A percentile compares a stretch with the other conserved stretches of the same genome.
Evolutionary conservation across 2,113 vertebrate genomes (phyloP).

Genomic region (Vicugna pacos): DNA sequence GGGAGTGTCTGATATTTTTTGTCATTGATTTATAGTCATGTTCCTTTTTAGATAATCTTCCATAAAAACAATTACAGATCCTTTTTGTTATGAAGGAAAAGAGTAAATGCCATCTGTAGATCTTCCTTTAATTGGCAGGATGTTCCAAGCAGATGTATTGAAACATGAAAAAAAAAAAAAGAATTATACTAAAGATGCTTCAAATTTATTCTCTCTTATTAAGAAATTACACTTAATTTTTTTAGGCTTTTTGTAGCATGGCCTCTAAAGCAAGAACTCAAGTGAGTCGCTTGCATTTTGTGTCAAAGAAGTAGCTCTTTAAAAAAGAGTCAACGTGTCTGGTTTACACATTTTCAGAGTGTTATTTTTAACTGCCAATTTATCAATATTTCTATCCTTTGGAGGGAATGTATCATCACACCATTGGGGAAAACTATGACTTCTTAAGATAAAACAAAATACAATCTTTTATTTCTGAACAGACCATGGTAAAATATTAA

Average conservation of each 20-base stretch:
- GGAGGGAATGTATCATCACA: not conserved
- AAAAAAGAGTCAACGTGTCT: constrained; percentile 1
- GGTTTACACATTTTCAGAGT: constrained; percentile 4
- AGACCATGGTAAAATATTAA: constrained; percentile 10
- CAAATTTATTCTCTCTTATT: constrained; percentile 24
- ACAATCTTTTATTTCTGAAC: not conserved
- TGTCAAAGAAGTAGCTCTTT: constrained; percentile 54
- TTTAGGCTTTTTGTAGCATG: constrained; percentile 35
- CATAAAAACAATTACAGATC: constrained; percentile 61
- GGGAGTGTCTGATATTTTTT: constrained; percentile 43
- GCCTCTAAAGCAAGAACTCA: constrained; percentile 60
- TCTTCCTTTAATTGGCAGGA: constrained; percentile 59
- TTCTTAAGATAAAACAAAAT: constrained; percentile 50
- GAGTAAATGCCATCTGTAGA: constrained; percentile 70
- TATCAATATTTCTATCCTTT: constrained; percentile 43
- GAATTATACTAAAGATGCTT: constrained; percentile 38
- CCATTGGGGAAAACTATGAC: not conserved
- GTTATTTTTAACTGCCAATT: constrained; percentile 34
- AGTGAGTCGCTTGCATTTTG: constrained; percentile 44
- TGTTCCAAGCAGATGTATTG: constrained; percentile 43
- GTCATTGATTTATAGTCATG: constrained; percentile 59
- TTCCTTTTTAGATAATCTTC: constrained; percentile 58
- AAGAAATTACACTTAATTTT: constrained; percentile 28
- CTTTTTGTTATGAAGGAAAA: constrained; percentile 65
- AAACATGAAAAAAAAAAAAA: constrained; percentile 44